Evolutionary conservation across 2,888 invertebrate species (phyloP).

Genomic region (Itoplectis maculator): DNA sequence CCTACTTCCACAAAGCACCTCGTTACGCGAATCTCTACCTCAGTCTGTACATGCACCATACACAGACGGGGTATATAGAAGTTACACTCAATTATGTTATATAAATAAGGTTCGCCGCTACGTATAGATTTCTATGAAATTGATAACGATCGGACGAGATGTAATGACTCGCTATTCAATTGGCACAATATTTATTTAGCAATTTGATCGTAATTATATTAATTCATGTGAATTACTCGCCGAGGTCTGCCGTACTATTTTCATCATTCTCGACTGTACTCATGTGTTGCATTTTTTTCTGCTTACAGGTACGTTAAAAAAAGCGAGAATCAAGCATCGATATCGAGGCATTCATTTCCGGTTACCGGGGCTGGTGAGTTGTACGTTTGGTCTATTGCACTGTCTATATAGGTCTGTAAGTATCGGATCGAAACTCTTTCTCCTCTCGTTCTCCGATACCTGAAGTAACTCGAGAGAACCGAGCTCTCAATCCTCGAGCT

Average conservation of each 20-base stretch:
- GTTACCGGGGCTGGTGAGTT: slow-evolving; percentile 59
- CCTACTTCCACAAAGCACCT: slow-evolving; percentile 41
- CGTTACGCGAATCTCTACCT: slow-evolving; percentile 53
- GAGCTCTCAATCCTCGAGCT: slow-evolving; percentile 31
- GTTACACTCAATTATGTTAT: slow-evolving; percentile 42
- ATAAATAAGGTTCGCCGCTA: slow-evolving; percentile 19
- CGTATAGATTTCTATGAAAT: slow-evolving; percentile 40
- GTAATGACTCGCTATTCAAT: slow-evolving; percentile 50
- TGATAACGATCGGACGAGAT: slow-evolving; percentile 58
- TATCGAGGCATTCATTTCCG: slow-evolving; percentile 55
- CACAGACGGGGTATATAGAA: background rate
- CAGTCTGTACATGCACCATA: slow-evolving; percentile 4
- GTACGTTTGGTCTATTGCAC: background rate
- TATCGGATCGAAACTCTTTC: slow-evolving; percentile 46
- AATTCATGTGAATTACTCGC: slow-evolving; percentile 30
- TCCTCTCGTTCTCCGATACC: slow-evolving; percentile 49
- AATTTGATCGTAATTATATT: slow-evolving; percentile 55
- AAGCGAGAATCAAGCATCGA: slow-evolving; percentile 24
- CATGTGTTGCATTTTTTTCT: slow-evolving; percentile 64
- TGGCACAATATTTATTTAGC: slow-evolving; percentile 51
- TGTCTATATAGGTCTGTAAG: slow-evolving; percentile 1
- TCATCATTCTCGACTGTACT: slow-evolving; percentile 62
- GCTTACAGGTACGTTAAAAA: slow-evolving; percentile 74
- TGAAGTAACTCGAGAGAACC: slow-evolving; percentile 31
- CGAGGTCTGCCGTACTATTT: slow-evolving; percentile 52